Percentiles rank a stretch among this genome's conserved stretches.
phyloP scores from a whole-genome alignment of 2,888 invertebrate species.

The Drosophila birchii region DNA sequence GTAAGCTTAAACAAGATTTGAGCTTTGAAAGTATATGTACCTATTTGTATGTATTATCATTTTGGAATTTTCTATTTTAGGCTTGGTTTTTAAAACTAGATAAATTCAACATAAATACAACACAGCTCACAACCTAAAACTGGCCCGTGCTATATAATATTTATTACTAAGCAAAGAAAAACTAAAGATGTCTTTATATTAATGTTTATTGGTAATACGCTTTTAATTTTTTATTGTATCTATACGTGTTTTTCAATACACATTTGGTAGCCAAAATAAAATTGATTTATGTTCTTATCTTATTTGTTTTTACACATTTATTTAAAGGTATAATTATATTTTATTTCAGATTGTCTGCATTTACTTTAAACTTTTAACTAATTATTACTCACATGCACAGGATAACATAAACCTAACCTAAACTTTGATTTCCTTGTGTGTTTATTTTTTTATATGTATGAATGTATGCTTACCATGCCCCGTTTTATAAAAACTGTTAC shows the following conservation, averaged over 20 bases:
- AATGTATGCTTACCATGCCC: neutral
- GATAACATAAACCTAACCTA: too few relatives aligned
- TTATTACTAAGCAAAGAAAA: conserved; percentile 59
- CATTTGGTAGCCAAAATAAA: conserved; percentile 61
- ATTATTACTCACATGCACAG: neutral
- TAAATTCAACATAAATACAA: conserved; percentile 72
- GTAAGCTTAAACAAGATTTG: neutral
- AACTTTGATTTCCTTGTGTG: conserved; percentile 1
- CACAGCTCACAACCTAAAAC: conserved; percentile 24
- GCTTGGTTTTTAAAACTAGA: conserved; percentile 82
- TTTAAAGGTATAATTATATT: neutral
- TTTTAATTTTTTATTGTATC: conserved; percentile 17
- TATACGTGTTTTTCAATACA: conserved; percentile 44
- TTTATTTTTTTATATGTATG: conserved; percentile 2
- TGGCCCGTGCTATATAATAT: conserved; percentile 58
- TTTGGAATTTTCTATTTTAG: conserved; percentile 83
- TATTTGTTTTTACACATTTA: conserved; percentile 31
- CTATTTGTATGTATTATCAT: neutral
- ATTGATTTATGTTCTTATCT: conserved; percentile 46
- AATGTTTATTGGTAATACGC: neutral
- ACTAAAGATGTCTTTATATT: conserved; percentile 32
- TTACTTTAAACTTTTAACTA: neutral
- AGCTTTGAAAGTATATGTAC: neutral
- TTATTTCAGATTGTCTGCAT: neutral
- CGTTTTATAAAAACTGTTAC: neutral